Evolutionary conservation across 2,797 vertebrate genomes (phyloP).

Genomic region (Scomberomorus guttatus): DNA sequence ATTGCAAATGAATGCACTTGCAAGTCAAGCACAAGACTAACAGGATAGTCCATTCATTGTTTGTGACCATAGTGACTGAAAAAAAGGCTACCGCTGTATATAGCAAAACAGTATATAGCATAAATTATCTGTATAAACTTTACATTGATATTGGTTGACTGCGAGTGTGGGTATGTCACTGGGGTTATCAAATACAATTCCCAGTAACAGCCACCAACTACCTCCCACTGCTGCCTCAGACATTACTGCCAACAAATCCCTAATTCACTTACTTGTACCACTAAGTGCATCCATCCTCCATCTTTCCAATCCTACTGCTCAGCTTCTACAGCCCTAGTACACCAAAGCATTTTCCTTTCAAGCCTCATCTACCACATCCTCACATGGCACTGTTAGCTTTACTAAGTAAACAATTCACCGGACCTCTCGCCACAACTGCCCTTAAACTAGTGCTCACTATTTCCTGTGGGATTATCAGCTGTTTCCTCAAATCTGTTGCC

Average conservation of each 20-base stretch:
- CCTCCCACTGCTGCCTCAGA: constrained; percentile 16
- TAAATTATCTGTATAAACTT: no score
- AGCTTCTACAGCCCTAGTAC: constrained; percentile 11
- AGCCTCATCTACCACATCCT: constrained; percentile 69
- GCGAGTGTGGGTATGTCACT: not conserved
- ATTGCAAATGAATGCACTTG: constrained; percentile 16
- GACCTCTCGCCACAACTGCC: constrained; percentile 64
- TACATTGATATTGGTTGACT: not conserved
- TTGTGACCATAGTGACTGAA: not conserved
- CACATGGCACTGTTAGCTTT: constrained; percentile 54
- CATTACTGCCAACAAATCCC: constrained; percentile 34
- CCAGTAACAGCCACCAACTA: constrained; percentile 12
- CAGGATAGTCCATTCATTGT: not conserved
- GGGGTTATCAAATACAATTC: constrained; percentile 22
- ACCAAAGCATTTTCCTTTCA: constrained; percentile 69
- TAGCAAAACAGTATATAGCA: no score
- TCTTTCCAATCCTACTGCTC: constrained; percentile 46
- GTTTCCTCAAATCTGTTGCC: constrained; percentile 69
- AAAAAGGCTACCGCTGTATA: no score
- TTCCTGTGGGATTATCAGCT: constrained; percentile 78
- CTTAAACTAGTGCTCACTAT: constrained; percentile 56
- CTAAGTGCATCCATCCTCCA: constrained; percentile 42
- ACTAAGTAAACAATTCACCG: constrained; percentile 60
- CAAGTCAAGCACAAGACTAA: constrained; percentile 18
- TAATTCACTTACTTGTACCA: constrained; percentile 38